Evolutionary conservation across 2,113 vertebrate genomes (phyloP).

Genomic region (Oreochromis niloticus): DNA sequence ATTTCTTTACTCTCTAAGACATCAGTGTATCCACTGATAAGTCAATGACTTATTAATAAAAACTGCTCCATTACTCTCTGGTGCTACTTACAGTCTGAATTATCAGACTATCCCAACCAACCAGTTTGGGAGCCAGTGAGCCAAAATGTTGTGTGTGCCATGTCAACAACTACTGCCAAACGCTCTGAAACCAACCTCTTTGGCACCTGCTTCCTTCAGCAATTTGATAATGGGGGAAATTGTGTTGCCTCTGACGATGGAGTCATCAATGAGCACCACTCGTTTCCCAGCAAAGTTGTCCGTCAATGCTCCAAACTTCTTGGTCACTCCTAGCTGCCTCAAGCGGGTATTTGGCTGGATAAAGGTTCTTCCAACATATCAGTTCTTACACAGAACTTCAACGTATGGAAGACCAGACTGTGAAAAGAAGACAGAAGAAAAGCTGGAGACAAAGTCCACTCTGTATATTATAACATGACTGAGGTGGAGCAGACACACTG

Average conservation of each 20-base stretch:
- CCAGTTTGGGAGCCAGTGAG: not conserved
- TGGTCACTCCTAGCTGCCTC: constrained; percentile 93
- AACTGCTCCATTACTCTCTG: no score
- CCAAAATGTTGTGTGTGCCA: not conserved
- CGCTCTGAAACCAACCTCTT: constrained; percentile 78
- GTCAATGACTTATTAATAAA: no score
- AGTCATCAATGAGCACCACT: constrained; percentile 93
- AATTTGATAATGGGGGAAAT: constrained; percentile 98
- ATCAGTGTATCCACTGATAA: no score
- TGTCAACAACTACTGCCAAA: not conserved
- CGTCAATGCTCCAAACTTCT: constrained; percentile 94
- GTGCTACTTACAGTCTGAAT: no score
- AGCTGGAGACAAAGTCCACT: not conserved
- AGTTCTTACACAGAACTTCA: constrained; percentile 96
- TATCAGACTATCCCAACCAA: not conserved
- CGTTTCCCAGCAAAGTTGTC: constrained; percentile 96
- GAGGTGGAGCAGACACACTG: no score
- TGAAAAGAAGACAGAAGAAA: not conserved
- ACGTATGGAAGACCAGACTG: constrained; percentile 90
- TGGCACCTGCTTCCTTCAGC: constrained; percentile 92
- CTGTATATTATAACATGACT: not conserved
- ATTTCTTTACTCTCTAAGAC: no score
- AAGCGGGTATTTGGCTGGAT: constrained; percentile 97
- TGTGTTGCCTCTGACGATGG: constrained; percentile 96
- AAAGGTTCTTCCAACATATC: constrained; percentile 94